Base-by-base conservation (phyloP, 1,140 invertebrate genomes). In the Drosophila navojoa region DNA sequence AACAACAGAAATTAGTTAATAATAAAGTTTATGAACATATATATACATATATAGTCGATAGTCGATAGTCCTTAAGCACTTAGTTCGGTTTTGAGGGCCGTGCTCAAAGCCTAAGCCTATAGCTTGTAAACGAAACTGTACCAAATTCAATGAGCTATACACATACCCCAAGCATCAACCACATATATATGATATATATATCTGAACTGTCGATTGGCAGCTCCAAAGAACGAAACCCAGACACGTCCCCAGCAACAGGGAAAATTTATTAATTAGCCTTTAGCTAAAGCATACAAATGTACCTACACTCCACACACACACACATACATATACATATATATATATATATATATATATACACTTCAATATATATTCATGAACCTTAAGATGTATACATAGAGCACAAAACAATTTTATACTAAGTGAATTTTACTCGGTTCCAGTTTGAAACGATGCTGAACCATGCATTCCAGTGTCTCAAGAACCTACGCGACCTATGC, bases 381-480 rank as follows among this genome's bases (percentile, higher is more conserved):
- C 55, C 58, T 81, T 73, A 68, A 63, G 57, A 68, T 73, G 70
- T 67, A 59, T 64, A 79, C 45, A 15, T 44, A 66, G 45, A 58
- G 58, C 66, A 74, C 58, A 63, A 35, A 58, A 38, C 62, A 76
- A 82, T 89, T 86, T 89, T 86, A 74, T 86, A 59, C 57, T 45
- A 86, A 87, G 76, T 38, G 81, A 87, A 82, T 87, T 86, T 86
- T 86, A 87, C 69, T 82, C 71, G 75, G 81, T 59, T 77, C 71
- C 27, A 40, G 27, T 54, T 54, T n/a, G 45, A 55, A 44, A 22
- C n/a, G 42, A 60, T 52, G 42, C 53, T 57, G 53, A 67, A 53
- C 44, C 15, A 82, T 79, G 82, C 82, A 87, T 86, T 86, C 82
- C 76, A 86, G 82, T 87, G 82, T 89, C 82, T 87, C 84, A 80